Evolutionary conservation across 2,797 vertebrate species (phyloP).

Genomic region (Aeoliscus strigatus): DNA sequence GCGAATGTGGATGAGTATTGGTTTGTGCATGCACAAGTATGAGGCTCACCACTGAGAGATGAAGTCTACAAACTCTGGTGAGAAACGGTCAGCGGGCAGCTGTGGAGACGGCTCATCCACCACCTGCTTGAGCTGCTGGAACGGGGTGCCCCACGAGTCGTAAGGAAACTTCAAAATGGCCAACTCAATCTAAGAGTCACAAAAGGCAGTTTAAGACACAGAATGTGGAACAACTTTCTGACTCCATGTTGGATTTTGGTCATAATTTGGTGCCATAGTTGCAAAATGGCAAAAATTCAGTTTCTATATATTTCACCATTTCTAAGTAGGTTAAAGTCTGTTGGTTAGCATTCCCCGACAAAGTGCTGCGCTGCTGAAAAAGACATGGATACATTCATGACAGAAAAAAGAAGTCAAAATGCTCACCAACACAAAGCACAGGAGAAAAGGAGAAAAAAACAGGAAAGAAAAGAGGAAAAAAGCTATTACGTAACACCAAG

Average conservation of each 20-base stretch:
- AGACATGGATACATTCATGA: no score
- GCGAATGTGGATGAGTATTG: not conserved
- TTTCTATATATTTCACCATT: no score
- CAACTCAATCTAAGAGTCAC: constrained; percentile 83
- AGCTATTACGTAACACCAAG: constrained; percentile 1
- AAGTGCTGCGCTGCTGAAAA: no score
- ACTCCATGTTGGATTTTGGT: not conserved
- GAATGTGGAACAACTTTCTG: no score
- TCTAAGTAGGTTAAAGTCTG: no score
- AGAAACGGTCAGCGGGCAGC: constrained; percentile 87
- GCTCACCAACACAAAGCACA: no score
- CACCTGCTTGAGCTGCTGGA: constrained; percentile 99
- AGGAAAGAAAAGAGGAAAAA: no score
- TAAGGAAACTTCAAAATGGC: constrained; percentile 97
- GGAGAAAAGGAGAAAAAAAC: no score
- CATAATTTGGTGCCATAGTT: not conserved
- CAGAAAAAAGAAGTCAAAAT: no score
- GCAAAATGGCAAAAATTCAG: no score
- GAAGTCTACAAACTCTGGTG: constrained; percentile 94
- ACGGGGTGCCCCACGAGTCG: constrained; percentile 96
- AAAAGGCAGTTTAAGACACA: no score
- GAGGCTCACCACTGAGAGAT: constrained; percentile 90
- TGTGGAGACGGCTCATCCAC: constrained; percentile 96
- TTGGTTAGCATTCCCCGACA: no score
- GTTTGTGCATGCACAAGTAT: accelerated